Evolutionary conservation across 2,888 invertebrate species (phyloP), one percentile per base, ranked within the genome.

Genomic region (Sarcophaga caerulescens): DNA sequence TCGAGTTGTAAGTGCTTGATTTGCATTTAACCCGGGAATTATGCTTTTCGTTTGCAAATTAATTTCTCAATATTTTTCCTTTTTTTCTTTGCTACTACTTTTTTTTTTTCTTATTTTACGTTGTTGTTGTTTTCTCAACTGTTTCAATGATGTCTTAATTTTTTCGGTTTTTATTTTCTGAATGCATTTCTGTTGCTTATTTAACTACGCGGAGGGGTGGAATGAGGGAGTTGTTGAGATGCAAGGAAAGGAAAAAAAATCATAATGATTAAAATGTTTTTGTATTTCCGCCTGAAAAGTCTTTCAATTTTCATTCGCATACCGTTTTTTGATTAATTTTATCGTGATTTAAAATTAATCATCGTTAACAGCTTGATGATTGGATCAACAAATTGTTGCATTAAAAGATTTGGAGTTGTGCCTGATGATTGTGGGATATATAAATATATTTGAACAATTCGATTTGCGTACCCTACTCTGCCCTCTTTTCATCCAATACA

Each of bases 301-400:
- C 6, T 25, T 35, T 35, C 6, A 35, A 35, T 35, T 47, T n/a
- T 69, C 69, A n/a, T 66, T 63, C 17, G 69, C n/a, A 14, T 47
- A 47, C 62, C 19, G 17, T 73, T 78, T 78, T 44, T 78, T 78
- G 35, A 77, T 66, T 52, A 66, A 17, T 62, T 69, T 21, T 52
- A 5, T 65, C 17, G 35, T 63, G 47, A 78, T 83, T 77, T 57
- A 8, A 57, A 25, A 71, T 71, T 25, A 45, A 66, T 35, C 35
- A 35, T 35, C 73, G 45, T 77, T 85, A 73, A 77, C 81, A 76
- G 76, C 63, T 85, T 71, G 44, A 52, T 77, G 65, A 84, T 84
- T 84, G 79, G n/a, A 52, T 60, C 65, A 80, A 84, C 75, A 71
- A 84, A 70, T 80, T 74, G 63, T 35, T 35, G 35, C 6, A 6